Conservation (phyloP, 2,888 invertebrate species). For the Plagodis pulveraria region DNA sequence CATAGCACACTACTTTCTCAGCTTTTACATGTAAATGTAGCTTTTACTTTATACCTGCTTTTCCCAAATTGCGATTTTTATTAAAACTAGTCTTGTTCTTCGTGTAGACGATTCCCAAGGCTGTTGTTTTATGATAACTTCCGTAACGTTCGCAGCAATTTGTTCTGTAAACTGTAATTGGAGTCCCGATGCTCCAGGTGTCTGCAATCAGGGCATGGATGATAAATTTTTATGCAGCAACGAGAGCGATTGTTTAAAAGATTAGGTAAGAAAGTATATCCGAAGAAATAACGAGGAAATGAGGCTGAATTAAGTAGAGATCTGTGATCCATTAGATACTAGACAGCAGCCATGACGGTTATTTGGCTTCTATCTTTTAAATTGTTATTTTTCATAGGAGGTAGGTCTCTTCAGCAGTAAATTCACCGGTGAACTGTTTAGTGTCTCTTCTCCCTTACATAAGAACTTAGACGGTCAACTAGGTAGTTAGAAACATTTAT, state of each 20-base stretch:
- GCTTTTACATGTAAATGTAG: too few relatives aligned
- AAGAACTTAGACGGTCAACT: too few relatives aligned
- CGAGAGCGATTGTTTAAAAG: constrained; percentile 16
- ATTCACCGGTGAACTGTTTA: too few relatives aligned
- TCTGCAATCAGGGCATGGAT: constrained; percentile 36
- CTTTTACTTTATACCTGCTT: too few relatives aligned
- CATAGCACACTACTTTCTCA: too few relatives aligned
- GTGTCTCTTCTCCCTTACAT: too few relatives aligned
- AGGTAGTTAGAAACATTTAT: too few relatives aligned
- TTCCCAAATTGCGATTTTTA: background rate
- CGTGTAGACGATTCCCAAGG: constrained; percentile 14
- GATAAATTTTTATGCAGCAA: constrained; percentile 39
- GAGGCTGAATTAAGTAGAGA: background rate
- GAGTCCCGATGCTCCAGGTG: constrained; percentile 37
- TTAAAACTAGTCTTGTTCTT: background rate
- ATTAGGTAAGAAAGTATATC: constrained; percentile 12
- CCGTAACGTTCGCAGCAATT: constrained; percentile 32
- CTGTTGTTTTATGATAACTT: constrained; percentile 41
- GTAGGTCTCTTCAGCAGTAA: too few relatives aligned
- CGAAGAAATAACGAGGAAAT: constrained; percentile 2
- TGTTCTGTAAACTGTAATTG: constrained; percentile 39
- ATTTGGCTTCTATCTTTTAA: too few relatives aligned
- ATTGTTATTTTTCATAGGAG: too few relatives aligned
- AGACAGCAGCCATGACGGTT: too few relatives aligned
- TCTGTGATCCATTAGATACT: too few relatives aligned